Base-by-base conservation (phyloP, 2,797 vertebrate species). In the Crocodylus rhombifer region DNA sequence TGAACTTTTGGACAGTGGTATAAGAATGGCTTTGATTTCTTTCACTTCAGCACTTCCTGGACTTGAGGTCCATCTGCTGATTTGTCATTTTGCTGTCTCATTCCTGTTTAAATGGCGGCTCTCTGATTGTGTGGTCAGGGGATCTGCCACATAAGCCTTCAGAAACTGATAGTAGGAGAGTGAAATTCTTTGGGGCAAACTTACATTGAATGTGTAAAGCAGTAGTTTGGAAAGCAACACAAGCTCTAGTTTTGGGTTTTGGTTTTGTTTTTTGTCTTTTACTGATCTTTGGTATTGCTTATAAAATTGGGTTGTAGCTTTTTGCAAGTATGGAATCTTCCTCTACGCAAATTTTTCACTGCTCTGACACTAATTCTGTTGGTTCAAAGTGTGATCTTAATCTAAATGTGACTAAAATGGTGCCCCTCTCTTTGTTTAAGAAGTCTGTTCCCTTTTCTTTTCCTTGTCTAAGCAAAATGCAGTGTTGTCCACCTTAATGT, bases 61-160 rank as follows among this genome's bases (percentile, higher is more conserved):
- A 36, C 23, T 36, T 55, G 20, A 64, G 87, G n/a, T 20, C 55
- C 77, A 36, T n/a, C 15, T 85, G 1, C 60, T 78, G 55, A 33
- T 87, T 84, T 17, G 17, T 81, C 18, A 4, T 80, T 92, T 62
- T 2, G 10, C 25, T 3, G 26, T 89, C 12, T 0, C 14, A 79
- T 92, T 67, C 64, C 65, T 86, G 55, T 11, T 51, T 30, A 36
- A 28, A 82, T 60, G 14, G 77, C 67, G 71, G 16, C 12, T 20
- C 4, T 89, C 10, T 81, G 56, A 12, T 87, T 82, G 33, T 80
- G 21, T 78, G 60, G 84, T 36, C 33, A 61, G 58, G 36, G 61
- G 64, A 1, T 28, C 14, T 11, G 12, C 5, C 0, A 0, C 7
- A 23, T 51, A 55, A 55, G 25, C 28, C 26, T 80, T 5, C 33